Base-by-base conservation (phyloP, 2,888 invertebrate species). In the Sarcophaga carnaria region DNA sequence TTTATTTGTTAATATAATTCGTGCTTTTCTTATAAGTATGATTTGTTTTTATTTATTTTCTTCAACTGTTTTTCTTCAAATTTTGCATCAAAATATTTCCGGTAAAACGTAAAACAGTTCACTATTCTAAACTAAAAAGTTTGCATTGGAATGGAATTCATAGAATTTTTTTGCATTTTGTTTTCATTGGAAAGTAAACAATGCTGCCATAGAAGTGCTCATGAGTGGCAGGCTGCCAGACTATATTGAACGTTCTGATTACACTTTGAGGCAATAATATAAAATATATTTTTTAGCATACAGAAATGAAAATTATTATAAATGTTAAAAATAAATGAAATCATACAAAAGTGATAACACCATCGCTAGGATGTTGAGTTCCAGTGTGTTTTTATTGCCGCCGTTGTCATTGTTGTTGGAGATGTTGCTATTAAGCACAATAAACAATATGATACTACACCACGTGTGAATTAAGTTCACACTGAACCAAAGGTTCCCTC, bases 101-200 rank as follows among this genome's bases (percentile, higher is more conserved):
- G 84, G 84, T 22, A 80, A 22, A 75, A 77, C 62, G 45, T 49
- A 59, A 63, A 62, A 70, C 25, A 70, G 14, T 67, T 54, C 74
- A 12, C 63, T 10, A 20, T 69, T 22, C 49, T 78, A 27, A 37
- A 37, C 37, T 37, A 37, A 17, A n/a, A 62, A 49, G 66, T 74
- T 74, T 66, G 17, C 20, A 8, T 76, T 80, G 85, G 87, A 85
- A 79, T 77, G 82, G 60, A 79, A 84, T 77, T 83, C 78, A 20
- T 77, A 62, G 71, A 72, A 69, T 72, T 75, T 75, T 72, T 75
- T 75, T 2, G 49, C 59, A 75, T 54, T 77, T 64, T 20, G 54
- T 60, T 54, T 83, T 54, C 54, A 22, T 22, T 80, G 84, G 76
- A 80, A 84, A 11, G 64, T 54, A 70, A 64, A 47, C 1, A 66